These are phyloP conservation scores for Callyntrura sp. DNA, from an alignment of 2,888 invertebrate species.

Conservation along the genomic window DNA sequence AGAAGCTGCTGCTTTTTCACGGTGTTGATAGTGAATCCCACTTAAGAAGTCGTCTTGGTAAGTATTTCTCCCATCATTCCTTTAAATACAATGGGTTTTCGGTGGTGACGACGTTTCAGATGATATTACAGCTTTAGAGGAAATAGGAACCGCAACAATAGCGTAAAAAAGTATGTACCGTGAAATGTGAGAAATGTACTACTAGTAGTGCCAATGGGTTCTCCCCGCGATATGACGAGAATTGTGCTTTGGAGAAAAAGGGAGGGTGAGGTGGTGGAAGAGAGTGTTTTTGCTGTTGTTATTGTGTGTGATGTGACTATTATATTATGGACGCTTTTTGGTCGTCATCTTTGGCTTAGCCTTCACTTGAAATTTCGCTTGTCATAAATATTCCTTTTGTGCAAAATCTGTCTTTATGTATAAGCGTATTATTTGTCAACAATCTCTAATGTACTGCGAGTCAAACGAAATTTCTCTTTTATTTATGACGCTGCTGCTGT, in stretches of 20 bases:
- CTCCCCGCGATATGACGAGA: slow-evolving; percentile 25
- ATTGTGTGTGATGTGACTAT: slow-evolving; percentile 76
- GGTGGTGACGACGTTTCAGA: slow-evolving; percentile 3
- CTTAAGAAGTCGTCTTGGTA: slow-evolving; percentile 78
- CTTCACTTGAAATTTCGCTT: slow-evolving; percentile 75
- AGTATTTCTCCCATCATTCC: slow-evolving; percentile 75
- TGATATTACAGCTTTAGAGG: slow-evolving; percentile 70
- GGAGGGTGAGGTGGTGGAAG: background rate
- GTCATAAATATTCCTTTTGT: slow-evolving; percentile 78
- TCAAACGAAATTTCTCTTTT: slow-evolving; percentile 55
- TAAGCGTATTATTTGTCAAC: slow-evolving; percentile 62
- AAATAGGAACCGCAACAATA: slow-evolving; percentile 12
- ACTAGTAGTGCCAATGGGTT: background rate
- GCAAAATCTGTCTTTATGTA: slow-evolving; percentile 52
- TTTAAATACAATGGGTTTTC: slow-evolving; percentile 78
- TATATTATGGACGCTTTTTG: slow-evolving; percentile 74
- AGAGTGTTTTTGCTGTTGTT: slow-evolving; percentile 59
- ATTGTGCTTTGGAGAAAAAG: slow-evolving; percentile 1
- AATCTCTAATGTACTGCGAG: slow-evolving; percentile 61
- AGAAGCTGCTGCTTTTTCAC: slow-evolving; percentile 72
- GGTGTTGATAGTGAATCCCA: slow-evolving; percentile 79
- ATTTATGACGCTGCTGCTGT: background rate
- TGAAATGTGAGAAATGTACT: too few relatives aligned
- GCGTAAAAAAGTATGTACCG: too few relatives aligned
- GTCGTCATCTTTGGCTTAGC: slow-evolving; percentile 78